phyloP scores from a whole-genome alignment of 2,888 invertebrate species.

The Andricus curvator region DNA sequence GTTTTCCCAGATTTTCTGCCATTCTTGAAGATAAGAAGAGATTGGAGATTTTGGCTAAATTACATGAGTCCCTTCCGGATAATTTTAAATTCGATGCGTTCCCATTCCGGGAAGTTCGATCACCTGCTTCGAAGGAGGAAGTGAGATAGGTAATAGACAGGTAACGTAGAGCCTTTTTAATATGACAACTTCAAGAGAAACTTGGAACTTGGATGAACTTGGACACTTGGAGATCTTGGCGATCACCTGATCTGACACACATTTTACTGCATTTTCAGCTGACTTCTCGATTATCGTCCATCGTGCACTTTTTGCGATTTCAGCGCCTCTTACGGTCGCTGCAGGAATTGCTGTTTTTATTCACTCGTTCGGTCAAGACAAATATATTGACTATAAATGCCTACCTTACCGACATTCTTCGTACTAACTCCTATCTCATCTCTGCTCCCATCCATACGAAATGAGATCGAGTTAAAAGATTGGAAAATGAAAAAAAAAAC shows the following conservation, averaged over 20 bases:
- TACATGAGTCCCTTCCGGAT: not conserved
- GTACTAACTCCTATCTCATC: no score
- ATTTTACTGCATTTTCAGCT: not conserved
- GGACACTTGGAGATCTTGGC: not conserved
- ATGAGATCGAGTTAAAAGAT: no score
- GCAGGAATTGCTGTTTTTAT: not conserved
- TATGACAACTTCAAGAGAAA: not conserved
- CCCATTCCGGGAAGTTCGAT: not conserved
- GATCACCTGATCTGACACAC: not conserved
- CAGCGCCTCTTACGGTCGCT: not conserved
- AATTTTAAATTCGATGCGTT: slow-evolving; percentile 18
- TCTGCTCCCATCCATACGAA: no score
- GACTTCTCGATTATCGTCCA: not conserved
- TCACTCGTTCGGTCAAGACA: not conserved
- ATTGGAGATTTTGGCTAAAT: slow-evolving; percentile 9
- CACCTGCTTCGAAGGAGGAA: not conserved
- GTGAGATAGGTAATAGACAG: not conserved
- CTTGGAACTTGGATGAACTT: slow-evolving; percentile 17
- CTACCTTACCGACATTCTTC: not conserved
- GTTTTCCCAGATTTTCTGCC: slow-evolving; percentile 90
- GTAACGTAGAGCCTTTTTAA: not conserved
- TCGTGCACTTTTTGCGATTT: not conserved
- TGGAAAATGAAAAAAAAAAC: no score
- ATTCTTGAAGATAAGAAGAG: slow-evolving; percentile 72
- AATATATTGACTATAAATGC: not conserved